These are phyloP conservation scores for Montipora capitata DNA, from an alignment of 92 coral and sea anemone genomes.

Conservation along the genomic window DNA sequence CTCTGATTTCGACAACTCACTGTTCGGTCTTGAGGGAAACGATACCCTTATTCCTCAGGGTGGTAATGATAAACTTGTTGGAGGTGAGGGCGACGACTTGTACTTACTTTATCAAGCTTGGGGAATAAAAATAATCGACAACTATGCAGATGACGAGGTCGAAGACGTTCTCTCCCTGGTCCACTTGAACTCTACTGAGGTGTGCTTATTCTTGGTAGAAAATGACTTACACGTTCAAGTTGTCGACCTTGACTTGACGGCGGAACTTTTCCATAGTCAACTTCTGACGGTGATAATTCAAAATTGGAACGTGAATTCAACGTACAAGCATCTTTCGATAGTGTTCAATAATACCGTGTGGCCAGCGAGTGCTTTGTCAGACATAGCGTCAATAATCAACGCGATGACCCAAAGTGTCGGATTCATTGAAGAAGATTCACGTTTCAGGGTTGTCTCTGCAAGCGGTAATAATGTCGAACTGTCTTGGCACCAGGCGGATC, in stretches of 20 bases:
- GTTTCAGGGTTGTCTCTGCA: constrained; percentile 11
- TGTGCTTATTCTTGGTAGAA: constrained; percentile 57
- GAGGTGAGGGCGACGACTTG: constrained; percentile 64
- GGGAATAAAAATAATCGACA: constrained; percentile 68
- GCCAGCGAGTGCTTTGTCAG: constrained; percentile 18
- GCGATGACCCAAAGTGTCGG: neutral
- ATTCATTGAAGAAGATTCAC: neutral
- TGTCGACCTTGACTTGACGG: constrained; percentile 3
- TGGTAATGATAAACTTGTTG: constrained; percentile 64
- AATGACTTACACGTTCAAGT: constrained; percentile 66
- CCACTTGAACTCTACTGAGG: constrained; percentile 50
- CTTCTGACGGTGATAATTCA: neutral
- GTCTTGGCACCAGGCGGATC: constrained; percentile 29
- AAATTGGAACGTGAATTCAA: constrained; percentile 50
- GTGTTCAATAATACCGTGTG: constrained; percentile 55
- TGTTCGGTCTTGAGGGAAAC: constrained; percentile 52
- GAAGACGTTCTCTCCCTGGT: constrained; percentile 65
- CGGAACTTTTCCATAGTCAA: constrained; percentile 39
- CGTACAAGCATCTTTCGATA: constrained; percentile 51
- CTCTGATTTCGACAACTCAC: constrained; percentile 50
- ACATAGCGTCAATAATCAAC: constrained; percentile 3
- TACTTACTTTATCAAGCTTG: constrained; percentile 46
- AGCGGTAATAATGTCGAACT: neutral
- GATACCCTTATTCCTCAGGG: constrained; percentile 43
- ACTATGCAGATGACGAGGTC: constrained; percentile 63